phyloP scores from a whole-genome alignment of 2,888 invertebrate genomes.

The Drosophila multiciliata region DNA sequence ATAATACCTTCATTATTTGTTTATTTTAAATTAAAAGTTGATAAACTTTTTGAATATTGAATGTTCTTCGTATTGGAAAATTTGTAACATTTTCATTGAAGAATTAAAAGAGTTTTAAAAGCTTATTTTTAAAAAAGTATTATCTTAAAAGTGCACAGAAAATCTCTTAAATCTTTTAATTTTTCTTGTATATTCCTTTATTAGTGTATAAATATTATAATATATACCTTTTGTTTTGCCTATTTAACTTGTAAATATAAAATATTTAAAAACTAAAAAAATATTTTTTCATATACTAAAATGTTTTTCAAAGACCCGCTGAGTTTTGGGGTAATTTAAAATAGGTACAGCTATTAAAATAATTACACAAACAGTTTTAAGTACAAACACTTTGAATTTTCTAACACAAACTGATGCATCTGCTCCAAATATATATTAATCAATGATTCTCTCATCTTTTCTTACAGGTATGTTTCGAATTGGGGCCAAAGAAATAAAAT shows the following conservation, averaged over 20 bases:
- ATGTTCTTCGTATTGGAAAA: background rate
- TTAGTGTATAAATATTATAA: too few species aligned
- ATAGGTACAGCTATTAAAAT: background rate
- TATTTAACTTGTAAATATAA: background rate
- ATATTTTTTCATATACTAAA: too few species aligned
- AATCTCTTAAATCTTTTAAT: background rate
- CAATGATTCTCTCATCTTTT: constrained; percentile 14
- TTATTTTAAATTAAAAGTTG: background rate
- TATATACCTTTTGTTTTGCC: background rate
- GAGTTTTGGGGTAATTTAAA: background rate
- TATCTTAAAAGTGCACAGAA: background rate
- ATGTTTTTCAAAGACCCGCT: too few species aligned
- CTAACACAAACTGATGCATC: background rate
- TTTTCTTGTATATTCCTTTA: too few species aligned
- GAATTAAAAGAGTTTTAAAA: background rate
- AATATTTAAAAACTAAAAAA: background rate
- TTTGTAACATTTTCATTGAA: background rate
- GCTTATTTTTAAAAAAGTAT: background rate
- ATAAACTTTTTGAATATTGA: background rate
- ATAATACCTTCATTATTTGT: background rate
- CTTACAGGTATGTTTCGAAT: constrained; percentile 68
- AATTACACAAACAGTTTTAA: background rate
- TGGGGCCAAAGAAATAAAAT: constrained; percentile 45
- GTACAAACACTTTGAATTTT: background rate
- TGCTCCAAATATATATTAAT: background rate